Evolutionary conservation across 1,140 invertebrate species (phyloP).

Genomic region (Cephus cinctus): DNA sequence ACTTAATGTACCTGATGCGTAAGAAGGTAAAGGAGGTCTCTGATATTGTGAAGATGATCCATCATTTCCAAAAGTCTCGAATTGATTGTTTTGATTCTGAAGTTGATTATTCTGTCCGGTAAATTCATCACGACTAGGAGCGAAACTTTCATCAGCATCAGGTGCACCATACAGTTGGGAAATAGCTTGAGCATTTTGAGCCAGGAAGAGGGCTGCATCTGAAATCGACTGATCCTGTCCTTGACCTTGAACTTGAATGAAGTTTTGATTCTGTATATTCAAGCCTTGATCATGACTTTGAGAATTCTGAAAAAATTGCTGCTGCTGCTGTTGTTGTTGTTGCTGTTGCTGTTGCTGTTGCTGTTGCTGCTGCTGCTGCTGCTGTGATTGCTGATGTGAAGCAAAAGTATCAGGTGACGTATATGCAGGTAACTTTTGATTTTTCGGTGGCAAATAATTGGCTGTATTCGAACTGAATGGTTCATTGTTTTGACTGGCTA

Average conservation of each 20-base stretch:
- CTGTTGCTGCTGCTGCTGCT: neutral
- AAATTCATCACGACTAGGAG: conserved; percentile 32
- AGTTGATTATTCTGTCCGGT: conserved; percentile 25
- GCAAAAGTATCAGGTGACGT: conserved; percentile 22
- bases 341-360: conserved; percentile 4
- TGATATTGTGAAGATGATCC: too few species aligned
- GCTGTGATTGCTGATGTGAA: conserved; percentile 1
- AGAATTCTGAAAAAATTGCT: neutral
- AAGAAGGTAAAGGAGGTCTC: conserved; percentile 27
- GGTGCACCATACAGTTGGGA: conserved; percentile 43
- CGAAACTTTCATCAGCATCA: conserved; percentile 39
- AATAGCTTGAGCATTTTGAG: conserved; percentile 47
- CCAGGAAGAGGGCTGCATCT: conserved; percentile 44
- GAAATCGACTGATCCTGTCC: conserved; percentile 37
- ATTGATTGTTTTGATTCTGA: conserved; percentile 19
- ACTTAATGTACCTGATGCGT: conserved; percentile 41
- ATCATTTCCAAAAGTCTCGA: conserved; percentile 20
- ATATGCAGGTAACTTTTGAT: conserved; percentile 41
- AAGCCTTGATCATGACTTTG: neutral
- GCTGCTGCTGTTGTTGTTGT: neutral
- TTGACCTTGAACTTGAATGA: conserved; percentile 16
- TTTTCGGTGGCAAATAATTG: conserved; percentile 49
- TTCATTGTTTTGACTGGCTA: conserved; percentile 46
- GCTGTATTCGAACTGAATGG: conserved; percentile 44
- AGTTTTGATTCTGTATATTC: conserved; percentile 17